Evolutionary conservation across 2,888 invertebrate species (phyloP).

Genomic region (Drosophila rubida): DNA sequence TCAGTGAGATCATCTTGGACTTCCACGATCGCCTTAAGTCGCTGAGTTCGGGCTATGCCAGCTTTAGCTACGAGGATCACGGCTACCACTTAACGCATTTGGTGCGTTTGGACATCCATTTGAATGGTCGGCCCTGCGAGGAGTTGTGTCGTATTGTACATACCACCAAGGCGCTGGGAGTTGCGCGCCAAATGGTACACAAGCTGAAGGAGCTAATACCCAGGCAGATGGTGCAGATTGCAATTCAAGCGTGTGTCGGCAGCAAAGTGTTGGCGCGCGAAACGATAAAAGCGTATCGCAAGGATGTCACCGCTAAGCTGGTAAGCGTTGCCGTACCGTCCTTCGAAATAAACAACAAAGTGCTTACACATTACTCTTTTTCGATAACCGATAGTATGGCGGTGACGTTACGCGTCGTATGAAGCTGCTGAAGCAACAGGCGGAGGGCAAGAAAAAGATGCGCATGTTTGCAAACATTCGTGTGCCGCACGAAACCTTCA

Average conservation of each 20-base stretch:
- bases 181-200: conserved; percentile 89
- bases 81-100: conserved; percentile 92
- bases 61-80: conserved; percentile 96
- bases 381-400: conserved; percentile 89
- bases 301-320: conserved; percentile 97
- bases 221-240: conserved; percentile 94
- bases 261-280: conserved; percentile 93
- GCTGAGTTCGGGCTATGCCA: conserved; percentile 96
- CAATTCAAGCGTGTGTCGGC: conserved; percentile 93
- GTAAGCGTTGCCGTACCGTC: conserved; percentile 86
- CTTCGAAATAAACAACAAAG: neutral
- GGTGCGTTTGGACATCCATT: conserved; percentile 89
- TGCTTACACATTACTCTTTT: neutral
- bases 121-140: conserved; percentile 93
- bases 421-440: conserved; percentile 95
- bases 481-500: conserved; percentile 96
- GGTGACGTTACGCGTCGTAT: conserved; percentile 95
- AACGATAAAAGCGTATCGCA: conserved; percentile 93
- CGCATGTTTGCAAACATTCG: conserved; percentile 95
- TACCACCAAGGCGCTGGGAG: conserved; percentile 87
- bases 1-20: conserved; percentile 97
- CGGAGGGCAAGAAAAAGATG: conserved; percentile 97
- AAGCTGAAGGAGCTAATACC: conserved; percentile 94
- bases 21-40: conserved; percentile 97
- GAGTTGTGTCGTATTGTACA: conserved; percentile 95